Base-by-base conservation (phyloP, 2,797 vertebrate genomes). In the Sebastes ruberrimus region DNA sequence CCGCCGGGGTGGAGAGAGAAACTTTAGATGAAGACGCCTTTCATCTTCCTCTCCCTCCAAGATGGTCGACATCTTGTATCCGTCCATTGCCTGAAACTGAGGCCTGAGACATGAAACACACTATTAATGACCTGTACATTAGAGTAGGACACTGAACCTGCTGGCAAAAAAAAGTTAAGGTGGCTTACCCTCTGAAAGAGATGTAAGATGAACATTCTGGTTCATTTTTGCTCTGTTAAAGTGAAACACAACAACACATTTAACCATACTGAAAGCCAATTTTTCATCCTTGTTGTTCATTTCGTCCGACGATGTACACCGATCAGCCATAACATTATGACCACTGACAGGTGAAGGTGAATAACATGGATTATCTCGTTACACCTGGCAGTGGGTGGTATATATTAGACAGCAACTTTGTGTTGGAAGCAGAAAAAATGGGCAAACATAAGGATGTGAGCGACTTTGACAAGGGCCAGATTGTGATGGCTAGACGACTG, bases 11-110 rank as follows among this genome's bases (percentile, higher is more conserved):
- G 35, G 42, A 84, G 62, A 23, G 30, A 27, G 59, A 52, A 74
- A 56, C 27, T 82, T 84, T 75, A 66, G n/a, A 49, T 53, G 22
- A 63, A 80, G 28, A 62, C 4, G 1, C 27, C 52, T 68, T 69
- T 74, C 20, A 49, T 49, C 42, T 64, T 38, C 68, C 70, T 55
- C 7, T 42, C 32, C 56, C 7, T 74, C 73, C 10, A 25, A 6
- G 2, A 55, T 6, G n/a, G 68, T 52, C 5, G 72, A 7, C 59
- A 42, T 56, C 46, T 81, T 20, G 4, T 70, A 35, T 42, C 14
- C 35, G 64, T 65, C 55, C 23, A 10, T 65, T 0, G 20, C 27
- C 32, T 66, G 42, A 27, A 64, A 52, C 27, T 33, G 23, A 71
- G 55, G 30, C 32, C 73, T 87, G 30, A 22, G 49, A 42, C 7